These are phyloP conservation scores for Dendrocincla tyrannina DNA, from an alignment of 2,797 vertebrate genomes.

Conservation along the genomic window DNA sequence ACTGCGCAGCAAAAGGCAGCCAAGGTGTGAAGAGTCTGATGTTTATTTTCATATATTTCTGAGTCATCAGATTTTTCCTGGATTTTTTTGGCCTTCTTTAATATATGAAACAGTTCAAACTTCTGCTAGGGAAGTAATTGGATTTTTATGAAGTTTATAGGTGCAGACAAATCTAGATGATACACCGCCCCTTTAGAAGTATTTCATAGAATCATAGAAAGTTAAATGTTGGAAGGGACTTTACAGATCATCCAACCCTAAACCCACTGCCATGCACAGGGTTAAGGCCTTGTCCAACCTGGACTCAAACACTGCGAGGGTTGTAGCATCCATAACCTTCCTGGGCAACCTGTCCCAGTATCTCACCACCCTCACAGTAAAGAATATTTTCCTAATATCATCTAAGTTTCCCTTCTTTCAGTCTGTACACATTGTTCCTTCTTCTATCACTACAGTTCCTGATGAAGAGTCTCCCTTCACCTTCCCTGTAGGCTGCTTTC, in stretches of 20 bases:
- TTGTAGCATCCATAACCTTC: not conserved
- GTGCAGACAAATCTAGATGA: not conserved
- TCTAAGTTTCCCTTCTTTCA: not conserved
- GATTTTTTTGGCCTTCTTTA: not conserved
- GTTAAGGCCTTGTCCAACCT: not conserved
- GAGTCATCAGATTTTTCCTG: not conserved
- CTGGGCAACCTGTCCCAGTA: not conserved
- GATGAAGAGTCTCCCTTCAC: not conserved
- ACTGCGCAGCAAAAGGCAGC: not conserved
- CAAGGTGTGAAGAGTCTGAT: not conserved
- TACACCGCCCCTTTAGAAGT: not conserved
- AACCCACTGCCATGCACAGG: rapidly evolving
- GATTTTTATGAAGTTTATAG: not conserved
- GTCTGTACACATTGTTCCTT: not conserved
- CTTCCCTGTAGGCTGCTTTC: not conserved
- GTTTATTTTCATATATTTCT: not conserved
- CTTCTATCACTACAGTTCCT: not conserved
- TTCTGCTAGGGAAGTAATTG: not conserved
- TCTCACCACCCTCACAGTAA: not conserved
- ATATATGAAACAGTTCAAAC: not conserved
- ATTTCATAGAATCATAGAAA: not conserved
- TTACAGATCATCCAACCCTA: not conserved
- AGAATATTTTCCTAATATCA: not conserved
- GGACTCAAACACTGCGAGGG: not conserved
- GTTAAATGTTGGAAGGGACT: not conserved